phyloP scores from a whole-genome alignment of 1,140 invertebrate species.

The Caenorhabditis brenneri region DNA sequence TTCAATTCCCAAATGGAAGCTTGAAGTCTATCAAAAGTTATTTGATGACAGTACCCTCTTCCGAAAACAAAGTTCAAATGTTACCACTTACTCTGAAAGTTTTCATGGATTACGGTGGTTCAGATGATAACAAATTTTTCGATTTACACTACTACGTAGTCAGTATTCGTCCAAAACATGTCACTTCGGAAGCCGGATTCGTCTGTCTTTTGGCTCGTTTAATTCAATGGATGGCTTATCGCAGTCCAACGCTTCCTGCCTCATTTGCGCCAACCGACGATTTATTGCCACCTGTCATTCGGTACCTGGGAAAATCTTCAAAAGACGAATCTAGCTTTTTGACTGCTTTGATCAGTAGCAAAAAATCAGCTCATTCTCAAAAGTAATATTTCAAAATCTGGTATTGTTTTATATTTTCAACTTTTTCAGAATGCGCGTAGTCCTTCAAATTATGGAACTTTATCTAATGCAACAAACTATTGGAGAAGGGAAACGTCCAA shows the following conservation, averaged over 20 bases:
- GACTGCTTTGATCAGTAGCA: conserved; percentile 29
- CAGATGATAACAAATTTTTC: conserved; percentile 34
- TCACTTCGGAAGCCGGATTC: conserved; percentile 28
- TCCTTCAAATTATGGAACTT: conserved; percentile 26
- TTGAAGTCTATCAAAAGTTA: conserved; percentile 17
- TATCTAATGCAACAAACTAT: conserved; percentile 39
- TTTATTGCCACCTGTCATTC: not conserved
- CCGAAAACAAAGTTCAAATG: conserved; percentile 39
- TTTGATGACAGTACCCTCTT: conserved; percentile 42
- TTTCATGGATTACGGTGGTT: conserved; percentile 41
- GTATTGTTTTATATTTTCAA: not conserved
- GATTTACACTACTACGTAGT: conserved; percentile 40
- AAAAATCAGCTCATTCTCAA: conserved; percentile 32
- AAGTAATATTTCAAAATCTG: not conserved
- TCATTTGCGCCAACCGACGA: conserved; percentile 12
- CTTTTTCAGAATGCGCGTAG: conserved; percentile 37
- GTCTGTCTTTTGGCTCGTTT: conserved; percentile 8
- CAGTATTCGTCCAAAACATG: conserved; percentile 47
- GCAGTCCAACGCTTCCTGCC: not conserved
- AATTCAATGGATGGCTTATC: not conserved
- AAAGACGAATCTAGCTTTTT: conserved; percentile 49
- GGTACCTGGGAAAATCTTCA: conserved; percentile 10
- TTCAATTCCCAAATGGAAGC: conserved; percentile 19
- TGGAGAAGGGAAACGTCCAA: conserved; percentile 40
- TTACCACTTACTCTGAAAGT: conserved; percentile 20